Percentiles rank a stretch among this genome's conserved stretches.
Evolutionary conservation across 2,113 vertebrate genomes (phyloP).

Genomic region (Pterocles burchelli): DNA sequence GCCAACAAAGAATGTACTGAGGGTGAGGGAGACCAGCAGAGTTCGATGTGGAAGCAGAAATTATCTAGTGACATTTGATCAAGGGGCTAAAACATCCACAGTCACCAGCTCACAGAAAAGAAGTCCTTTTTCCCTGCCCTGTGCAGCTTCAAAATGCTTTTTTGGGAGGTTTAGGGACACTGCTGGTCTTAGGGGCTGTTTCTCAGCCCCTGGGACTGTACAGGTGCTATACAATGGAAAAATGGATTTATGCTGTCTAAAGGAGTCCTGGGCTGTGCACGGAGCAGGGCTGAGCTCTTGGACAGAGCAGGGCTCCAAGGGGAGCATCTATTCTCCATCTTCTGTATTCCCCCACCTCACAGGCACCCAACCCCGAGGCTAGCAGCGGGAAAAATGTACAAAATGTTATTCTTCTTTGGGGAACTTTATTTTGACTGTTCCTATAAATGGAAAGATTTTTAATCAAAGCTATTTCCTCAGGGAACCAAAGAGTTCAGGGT

Average conservation of each 20-base stretch:
- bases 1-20: background rate
- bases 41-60: background rate
- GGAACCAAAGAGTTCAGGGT: background rate
- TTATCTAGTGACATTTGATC: background rate
- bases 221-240: background rate
- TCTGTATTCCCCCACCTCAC: background rate
- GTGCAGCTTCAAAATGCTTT: background rate
- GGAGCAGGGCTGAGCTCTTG: background rate
- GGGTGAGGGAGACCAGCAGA: background rate
- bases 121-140: background rate
- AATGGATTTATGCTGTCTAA: background rate
- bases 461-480: background rate
- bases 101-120: background rate
- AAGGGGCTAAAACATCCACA: background rate
- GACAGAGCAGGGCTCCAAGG: background rate
- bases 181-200: background rate
- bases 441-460: slow-evolving; percentile 1
- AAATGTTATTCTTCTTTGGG: background rate
- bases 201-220: background rate
- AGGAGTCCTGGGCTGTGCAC: background rate
- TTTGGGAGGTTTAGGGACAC: background rate
- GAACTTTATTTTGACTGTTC: background rate
- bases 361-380: background rate
- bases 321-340: background rate
- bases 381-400: background rate